These are phyloP conservation scores for Conopomorpha cramerella DNA, from an alignment of 1,140 invertebrate species.

Conservation along the genomic window DNA sequence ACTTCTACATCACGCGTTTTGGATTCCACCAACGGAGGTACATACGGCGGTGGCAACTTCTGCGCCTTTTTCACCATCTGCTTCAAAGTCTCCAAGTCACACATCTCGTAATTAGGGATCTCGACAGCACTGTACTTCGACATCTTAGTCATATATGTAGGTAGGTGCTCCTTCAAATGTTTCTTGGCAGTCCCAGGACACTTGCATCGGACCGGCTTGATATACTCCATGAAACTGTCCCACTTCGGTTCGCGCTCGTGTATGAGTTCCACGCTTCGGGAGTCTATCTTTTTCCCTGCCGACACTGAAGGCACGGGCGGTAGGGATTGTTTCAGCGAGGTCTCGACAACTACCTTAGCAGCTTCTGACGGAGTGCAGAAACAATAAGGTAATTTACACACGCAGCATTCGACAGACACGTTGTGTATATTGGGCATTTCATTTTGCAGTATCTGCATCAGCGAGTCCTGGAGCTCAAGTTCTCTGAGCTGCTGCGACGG, in stretches of 20 bases:
- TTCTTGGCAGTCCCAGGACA: slow-evolving; percentile 32
- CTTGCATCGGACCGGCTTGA: slow-evolving; percentile 21
- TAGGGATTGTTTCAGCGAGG: neutral
- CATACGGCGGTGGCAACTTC: slow-evolving; percentile 8
- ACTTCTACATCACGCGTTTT: slow-evolving; percentile 21
- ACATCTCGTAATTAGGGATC: slow-evolving; percentile 30
- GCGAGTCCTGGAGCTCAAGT: slow-evolving; percentile 31
- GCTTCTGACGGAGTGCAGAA: slow-evolving; percentile 18
- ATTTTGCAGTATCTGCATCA: slow-evolving; percentile 36
- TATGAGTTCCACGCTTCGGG: slow-evolving; percentile 14
- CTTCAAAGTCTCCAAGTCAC: slow-evolving; percentile 22
- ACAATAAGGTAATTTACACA: slow-evolving; percentile 24
- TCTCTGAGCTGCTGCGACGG: slow-evolving; percentile 16
- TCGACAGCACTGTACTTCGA: slow-evolving; percentile 21
- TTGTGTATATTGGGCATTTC: slow-evolving; percentile 24
- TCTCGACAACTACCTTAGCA: slow-evolving; percentile 5
- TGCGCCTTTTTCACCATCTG: slow-evolving; percentile 19
- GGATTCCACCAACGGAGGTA: slow-evolving; percentile 7
- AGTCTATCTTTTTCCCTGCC: slow-evolving; percentile 14
- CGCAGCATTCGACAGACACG: slow-evolving; percentile 15
- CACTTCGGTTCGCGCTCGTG: slow-evolving; percentile 34
- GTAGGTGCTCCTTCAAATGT: slow-evolving; percentile 30
- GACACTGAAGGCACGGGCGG: slow-evolving; percentile 1
- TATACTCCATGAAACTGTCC: slow-evolving; percentile 28
- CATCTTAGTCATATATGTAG: slow-evolving; percentile 37